Evolutionary conservation across 2,888 invertebrate genomes (phyloP), one percentile per base, ranked within the genome.

Genomic region (Pollenia angustigena): DNA sequence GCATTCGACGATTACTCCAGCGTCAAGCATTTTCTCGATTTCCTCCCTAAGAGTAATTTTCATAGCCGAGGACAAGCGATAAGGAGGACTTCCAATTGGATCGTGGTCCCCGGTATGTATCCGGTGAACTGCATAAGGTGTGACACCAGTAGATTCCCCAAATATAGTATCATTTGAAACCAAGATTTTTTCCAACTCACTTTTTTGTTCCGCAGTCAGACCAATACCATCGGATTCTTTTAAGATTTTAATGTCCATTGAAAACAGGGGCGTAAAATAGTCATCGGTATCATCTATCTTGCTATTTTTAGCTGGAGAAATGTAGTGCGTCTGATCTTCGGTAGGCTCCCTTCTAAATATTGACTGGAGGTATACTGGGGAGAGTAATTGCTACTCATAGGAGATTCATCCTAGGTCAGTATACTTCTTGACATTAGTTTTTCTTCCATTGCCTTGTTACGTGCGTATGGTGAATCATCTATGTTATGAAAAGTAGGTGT

Each of bases 11-110:
- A 23, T 23, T 23, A 23, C 23, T 23, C 23, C 23, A 2, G 23
- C 23, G 23, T 23, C 23, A 23, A 23, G 23, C 23, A 23, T 23
- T 23, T 23, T 23, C 23, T 23, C 23, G 23, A 23, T 23, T 23
- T 23, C 23, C 23, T 23, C 23, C 23, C 23, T 23, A 23, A 23
- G 23, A 23, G 23, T 0, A 23, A 23, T 23, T 23, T 23, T 23
- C 23, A 23, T 23, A 23, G 18, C n/a, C 7, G 16, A 64, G n/a
- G 8, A 18, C 48, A 92, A 68, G 14, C 82, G 62, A 50, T 82
- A 82, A 4, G 62, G 75, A 18, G 82, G 68, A 44, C 56, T 52
- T 6, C 32, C 72, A 64, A 76, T 50, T 18, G 72, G 71, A 40
- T 62, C 18, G 14, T 80, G 64, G 2, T 83, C 66, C 44, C 40